Evolutionary conservation across 2,113 vertebrate species (phyloP), one percentile per base, ranked within the genome.

Genomic region (Nematolebias whitei): DNA sequence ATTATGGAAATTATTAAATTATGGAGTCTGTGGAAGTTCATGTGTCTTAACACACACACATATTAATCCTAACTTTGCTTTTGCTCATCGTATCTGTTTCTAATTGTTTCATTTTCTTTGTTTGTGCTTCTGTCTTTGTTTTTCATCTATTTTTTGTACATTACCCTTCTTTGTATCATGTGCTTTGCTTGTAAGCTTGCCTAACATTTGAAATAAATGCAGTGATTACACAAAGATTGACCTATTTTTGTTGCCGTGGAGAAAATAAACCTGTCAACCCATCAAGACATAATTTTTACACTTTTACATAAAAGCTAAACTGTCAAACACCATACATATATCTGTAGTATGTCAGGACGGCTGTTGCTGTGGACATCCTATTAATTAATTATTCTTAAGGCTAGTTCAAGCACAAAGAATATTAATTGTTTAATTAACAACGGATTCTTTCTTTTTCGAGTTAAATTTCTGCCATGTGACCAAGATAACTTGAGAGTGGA

Each of bases 121-220:
- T 58, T 35, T 20, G 39, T 79, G 43, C 47, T 50, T 60, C 6
- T 80, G 56, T 73, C 38, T 73, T 50, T 59, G 18, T 76, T 65
- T 50, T 65, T 52, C 1, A 51, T 52, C 10, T 63, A n/a, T 62
- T 29, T 62, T 70, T 58, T 84, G 53, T 52, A 71, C 78, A 58
- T 57, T 26, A 41, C 19, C 47, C 22, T 65, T 64, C 62, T 68
- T 8, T 18, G 71, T 83, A 71, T 43, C 70, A 35, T 35, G 5
- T 35, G 52, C 71, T 85, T 83, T 82, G 76, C 66, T 71, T 85
- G 76, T 88, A 85, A 87, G 80, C 71, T 76, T 84, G 57, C 85
- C 66, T 64, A 80, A 76, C 72, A 84, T 88, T 73, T 87, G 77
- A 90, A 90, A 87, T 88, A 88, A 88, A 85, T 52, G 23, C 41